Conservation (phyloP, 2,888 invertebrate species). For the Ochropacha duplaris region DNA sequence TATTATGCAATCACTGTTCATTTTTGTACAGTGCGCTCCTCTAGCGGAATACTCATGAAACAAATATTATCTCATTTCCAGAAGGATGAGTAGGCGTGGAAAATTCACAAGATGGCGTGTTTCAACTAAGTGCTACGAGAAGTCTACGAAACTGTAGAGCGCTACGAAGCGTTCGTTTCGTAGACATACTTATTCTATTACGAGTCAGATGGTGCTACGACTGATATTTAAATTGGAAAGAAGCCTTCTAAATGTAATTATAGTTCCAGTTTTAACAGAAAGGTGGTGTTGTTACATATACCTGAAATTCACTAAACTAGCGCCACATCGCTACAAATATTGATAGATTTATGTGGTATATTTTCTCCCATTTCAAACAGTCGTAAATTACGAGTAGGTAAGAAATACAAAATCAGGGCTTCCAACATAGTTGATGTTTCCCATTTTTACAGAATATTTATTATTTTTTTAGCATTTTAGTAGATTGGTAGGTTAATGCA, state of each 20-base stretch:
- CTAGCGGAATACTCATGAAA: not conserved
- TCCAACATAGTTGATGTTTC: not conserved
- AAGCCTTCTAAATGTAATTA: not conserved
- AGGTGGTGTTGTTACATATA: not conserved
- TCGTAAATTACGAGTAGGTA: slow-evolving; percentile 22
- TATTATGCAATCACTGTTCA: no score
- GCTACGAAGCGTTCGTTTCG: not conserved
- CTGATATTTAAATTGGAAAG: not conserved
- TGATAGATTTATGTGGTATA: slow-evolving; percentile 3
- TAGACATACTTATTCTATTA: not conserved
- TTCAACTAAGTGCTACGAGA: not conserved
- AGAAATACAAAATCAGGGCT: not conserved
- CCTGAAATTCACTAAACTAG: not conserved
- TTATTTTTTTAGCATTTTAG: not conserved
- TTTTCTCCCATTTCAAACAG: slow-evolving; percentile 23
- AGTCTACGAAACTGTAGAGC: not conserved
- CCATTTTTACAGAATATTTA: no score
- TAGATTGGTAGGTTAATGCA: not conserved
- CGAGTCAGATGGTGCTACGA: not conserved
- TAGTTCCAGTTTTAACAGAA: not conserved
- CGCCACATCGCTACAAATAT: not conserved
- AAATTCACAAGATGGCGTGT: no score
- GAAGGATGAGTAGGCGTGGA: no score
- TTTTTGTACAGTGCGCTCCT: not conserved
- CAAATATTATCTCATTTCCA: not conserved